phyloP scores from a whole-genome alignment of 2,888 invertebrate species.

The Polymixis lichenea region DNA sequence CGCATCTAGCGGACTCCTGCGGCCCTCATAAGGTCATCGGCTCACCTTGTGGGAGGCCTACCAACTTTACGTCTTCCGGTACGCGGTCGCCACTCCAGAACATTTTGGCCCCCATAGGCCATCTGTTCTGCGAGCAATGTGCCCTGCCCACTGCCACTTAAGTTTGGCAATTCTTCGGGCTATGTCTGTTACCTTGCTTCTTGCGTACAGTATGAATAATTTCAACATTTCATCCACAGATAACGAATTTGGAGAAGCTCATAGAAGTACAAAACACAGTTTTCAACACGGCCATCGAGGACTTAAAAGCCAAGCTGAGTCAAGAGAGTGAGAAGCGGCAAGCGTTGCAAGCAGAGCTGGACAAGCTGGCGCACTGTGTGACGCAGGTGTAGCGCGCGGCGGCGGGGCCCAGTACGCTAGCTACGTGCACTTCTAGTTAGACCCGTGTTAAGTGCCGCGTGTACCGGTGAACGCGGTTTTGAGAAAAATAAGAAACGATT shows the following conservation, averaged over 20 bases:
- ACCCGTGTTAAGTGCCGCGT: conserved; percentile 28
- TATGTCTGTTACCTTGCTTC: too few relatives aligned
- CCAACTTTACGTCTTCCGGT: too few relatives aligned
- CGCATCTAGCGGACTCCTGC: too few relatives aligned
- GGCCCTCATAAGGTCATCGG: too few relatives aligned
- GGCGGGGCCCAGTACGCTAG: conserved; percentile 71
- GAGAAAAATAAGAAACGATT: background rate
- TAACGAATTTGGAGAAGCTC: conserved; percentile 90
- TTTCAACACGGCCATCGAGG: conserved; percentile 92
- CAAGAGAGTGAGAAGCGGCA: conserved; percentile 92
- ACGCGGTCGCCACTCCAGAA: too few relatives aligned
- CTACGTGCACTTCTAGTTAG: conserved; percentile 72
- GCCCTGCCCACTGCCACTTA: too few relatives aligned
- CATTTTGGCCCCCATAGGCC: too few relatives aligned
- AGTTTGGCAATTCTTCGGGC: too few relatives aligned
- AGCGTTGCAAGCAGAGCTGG: conserved; percentile 92
- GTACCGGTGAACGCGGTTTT: conserved; percentile 24
- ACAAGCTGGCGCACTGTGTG: conserved; percentile 93
- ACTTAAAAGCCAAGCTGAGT: conserved; percentile 91
- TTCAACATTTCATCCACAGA: conserved; percentile 73
- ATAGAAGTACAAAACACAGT: conserved; percentile 91
- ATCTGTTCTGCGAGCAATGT: too few relatives aligned
- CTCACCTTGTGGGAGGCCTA: too few relatives aligned
- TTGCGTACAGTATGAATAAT: background rate
- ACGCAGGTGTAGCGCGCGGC: conserved; percentile 91